Evolutionary conservation across 2,113 vertebrate species (phyloP).

Genomic region (Nestor notabilis): DNA sequence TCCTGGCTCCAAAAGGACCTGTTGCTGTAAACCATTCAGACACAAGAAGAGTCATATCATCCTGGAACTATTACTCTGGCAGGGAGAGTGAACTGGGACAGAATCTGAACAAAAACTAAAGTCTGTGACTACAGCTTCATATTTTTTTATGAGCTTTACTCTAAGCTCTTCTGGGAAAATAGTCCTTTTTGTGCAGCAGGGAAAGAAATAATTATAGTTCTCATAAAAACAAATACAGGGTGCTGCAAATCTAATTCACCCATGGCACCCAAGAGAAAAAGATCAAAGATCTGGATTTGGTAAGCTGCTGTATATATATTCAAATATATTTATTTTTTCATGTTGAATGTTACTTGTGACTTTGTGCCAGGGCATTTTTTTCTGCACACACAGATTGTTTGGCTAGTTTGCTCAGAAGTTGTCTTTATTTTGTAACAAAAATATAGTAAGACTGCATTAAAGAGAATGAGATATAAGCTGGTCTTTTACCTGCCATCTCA

Average conservation of each 20-base stretch:
- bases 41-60: neutral
- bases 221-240: slow-evolving; percentile 42
- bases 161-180: neutral
- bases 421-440: neutral
- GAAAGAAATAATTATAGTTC: slow-evolving; percentile 34
- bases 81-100: neutral
- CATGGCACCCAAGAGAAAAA: slow-evolving; percentile 12
- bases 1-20: neutral
- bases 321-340: neutral
- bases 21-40: neutral
- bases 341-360: neutral
- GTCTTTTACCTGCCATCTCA: neutral
- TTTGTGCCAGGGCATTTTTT: neutral
- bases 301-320: neutral
- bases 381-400: neutral
- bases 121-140: neutral
- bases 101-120: neutral
- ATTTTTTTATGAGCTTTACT: neutral
- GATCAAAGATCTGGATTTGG: neutral
- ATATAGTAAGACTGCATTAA: neutral
- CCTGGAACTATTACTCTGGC: neutral
- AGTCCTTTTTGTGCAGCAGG: neutral
- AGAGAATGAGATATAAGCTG: neutral
- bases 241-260: slow-evolving; percentile 27
- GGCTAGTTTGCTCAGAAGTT: neutral